Evolutionary conservation across 2,113 vertebrate genomes (phyloP), one percentile per base, ranked within the genome.

Genomic region (Vulpes ferrilata): DNA sequence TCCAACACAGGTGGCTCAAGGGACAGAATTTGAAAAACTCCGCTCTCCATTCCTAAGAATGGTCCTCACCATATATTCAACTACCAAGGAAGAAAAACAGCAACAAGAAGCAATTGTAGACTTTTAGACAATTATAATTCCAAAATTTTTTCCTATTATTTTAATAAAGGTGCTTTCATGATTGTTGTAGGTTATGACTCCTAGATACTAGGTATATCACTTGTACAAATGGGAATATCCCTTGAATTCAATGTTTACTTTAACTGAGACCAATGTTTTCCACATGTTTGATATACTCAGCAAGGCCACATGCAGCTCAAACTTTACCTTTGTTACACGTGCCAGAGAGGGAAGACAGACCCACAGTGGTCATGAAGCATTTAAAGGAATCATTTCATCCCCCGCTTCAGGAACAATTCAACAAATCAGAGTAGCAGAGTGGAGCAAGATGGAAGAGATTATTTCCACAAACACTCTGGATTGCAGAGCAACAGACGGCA

Each of bases 261-360:
- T 51, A 27, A 48, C 43, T 30, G 35, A 85, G 3, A 32, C 17
- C 69, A 67, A n/a, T 19, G n/a, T 43, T 93, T 91, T 88, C 59
- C n/a, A 59, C 43, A 86, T 22, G 35, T 55, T 96, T 48, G 79
- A 83, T 38, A 90, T 15, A 85, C 78, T 59, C 53, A n/a, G 11
- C 35, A 76, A 90, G 90, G 32, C 25, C 35, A 95, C 2, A 25
- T 51, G 67, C 64, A 57, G n/a, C 78, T 95, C 67, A 93, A 93
- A 79, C 90, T 95, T 94, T 74, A 92, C 73, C 88, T 87, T 95
- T 95, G 79, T 88, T n/a, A 85, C 8, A 60, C 22, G 12, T 43
- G 16, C 57, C 16, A 95, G n/a, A 82, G 32, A 11, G 48, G 53
- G 30, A 84, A 3, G 38, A 57, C 27, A 69, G 64, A 94, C 32